Evolutionary conservation across 2,888 invertebrate species (phyloP).

Genomic region (Calameuta idolon): DNA sequence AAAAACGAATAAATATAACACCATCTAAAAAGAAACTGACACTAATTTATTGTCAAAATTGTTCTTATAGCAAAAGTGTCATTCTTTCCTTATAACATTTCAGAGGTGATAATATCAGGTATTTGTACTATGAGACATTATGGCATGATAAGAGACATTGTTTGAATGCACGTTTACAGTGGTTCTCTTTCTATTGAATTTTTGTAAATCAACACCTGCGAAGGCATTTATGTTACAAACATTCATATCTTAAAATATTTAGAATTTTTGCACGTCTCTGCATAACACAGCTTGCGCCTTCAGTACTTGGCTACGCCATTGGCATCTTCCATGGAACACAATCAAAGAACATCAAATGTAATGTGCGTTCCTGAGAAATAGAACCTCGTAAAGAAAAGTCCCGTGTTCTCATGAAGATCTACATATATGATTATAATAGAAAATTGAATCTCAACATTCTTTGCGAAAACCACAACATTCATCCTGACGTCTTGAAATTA

Average conservation of each 20-base stretch:
- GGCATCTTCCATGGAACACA: not conserved
- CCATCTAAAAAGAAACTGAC: not conserved
- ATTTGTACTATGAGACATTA: constrained; percentile 7
- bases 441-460: not conserved
- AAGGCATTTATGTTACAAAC: not conserved
- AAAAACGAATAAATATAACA: not conserved
- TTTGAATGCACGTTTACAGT: not conserved
- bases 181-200: not conserved
- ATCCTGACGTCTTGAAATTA: not conserved
- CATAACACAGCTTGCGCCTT: not conserved
- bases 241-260: not conserved
- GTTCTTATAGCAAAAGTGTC: not conserved
- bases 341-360: not conserved
- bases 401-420: not conserved
- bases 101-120: not conserved
- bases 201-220: not conserved
- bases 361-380: not conserved
- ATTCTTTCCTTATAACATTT: not conserved
- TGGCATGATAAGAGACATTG: constrained; percentile 7
- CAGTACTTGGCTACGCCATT: not conserved
- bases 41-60: not conserved
- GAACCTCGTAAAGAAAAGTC: not conserved
- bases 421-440: not conserved
- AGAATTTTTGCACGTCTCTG: not conserved
- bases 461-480: not conserved